Percentiles rank a stretch among this genome's conserved stretches.
These are phyloP conservation scores for Hydrozoanthus gracilis DNA, from an alignment of 92 coral and sea anemone species.

Conservation along the genomic window DNA sequence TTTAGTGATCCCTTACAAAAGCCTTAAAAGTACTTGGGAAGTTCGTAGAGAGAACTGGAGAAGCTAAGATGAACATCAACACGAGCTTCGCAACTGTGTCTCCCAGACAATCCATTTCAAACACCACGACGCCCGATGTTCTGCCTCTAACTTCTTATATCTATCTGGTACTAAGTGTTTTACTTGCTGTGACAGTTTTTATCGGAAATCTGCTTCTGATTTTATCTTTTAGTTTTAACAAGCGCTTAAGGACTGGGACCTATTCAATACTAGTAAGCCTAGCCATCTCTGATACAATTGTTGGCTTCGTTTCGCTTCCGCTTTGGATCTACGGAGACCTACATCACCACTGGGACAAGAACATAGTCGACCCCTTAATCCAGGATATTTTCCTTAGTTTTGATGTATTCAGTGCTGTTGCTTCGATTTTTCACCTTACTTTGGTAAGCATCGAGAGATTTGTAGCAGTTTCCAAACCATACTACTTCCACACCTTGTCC, in stretches of 20 bases:
- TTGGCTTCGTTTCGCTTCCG: constrained; percentile 76
- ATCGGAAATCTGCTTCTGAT: constrained; percentile 71
- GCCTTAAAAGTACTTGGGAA: too few species aligned
- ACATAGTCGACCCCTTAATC: not conserved
- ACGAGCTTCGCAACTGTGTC: not conserved
- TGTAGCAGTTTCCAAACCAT: constrained; percentile 87
- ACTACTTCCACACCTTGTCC: constrained; percentile 79
- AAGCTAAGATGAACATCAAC: constrained; percentile 4
- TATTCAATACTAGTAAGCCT: constrained; percentile 74
- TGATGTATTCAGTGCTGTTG: constrained; percentile 91
- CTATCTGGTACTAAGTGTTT: constrained; percentile 56
- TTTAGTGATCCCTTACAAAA: too few species aligned
- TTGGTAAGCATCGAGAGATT: constrained; percentile 89
- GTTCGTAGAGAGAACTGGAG: not conserved
- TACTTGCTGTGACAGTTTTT: constrained; percentile 58
- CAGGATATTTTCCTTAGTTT: constrained; percentile 62
- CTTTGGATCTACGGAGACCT: constrained; percentile 74
- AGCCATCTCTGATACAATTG: constrained; percentile 74
- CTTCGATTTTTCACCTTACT: constrained; percentile 91
- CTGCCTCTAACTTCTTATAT: constrained; percentile 9
- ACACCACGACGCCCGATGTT: not conserved
- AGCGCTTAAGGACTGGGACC: constrained; percentile 69
- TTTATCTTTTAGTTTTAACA: constrained; percentile 68
- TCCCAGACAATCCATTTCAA: too few species aligned
- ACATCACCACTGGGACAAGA: constrained; percentile 47